Conservation (phyloP, 2,113 vertebrate genomes). For the Oncorhynchus mykiss region DNA sequence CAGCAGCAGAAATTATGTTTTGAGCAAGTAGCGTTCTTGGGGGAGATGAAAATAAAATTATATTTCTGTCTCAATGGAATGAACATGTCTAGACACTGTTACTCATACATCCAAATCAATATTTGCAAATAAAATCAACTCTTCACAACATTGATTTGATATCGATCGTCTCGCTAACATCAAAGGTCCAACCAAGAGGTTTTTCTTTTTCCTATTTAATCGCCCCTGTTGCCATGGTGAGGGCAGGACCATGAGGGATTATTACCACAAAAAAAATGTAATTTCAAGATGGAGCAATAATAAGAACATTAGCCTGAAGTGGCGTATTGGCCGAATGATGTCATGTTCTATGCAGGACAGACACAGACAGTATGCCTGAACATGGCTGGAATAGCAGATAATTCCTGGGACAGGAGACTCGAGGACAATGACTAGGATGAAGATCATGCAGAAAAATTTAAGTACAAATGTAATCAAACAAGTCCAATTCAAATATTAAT, state of each 20-base stretch:
- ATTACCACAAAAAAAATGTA: background rate
- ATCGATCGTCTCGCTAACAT: background rate
- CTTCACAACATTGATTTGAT: background rate
- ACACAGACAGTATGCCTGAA: too few relatives aligned
- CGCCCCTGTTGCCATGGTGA: background rate
- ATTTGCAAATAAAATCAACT: background rate
- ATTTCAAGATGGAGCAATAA: background rate
- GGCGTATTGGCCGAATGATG: background rate
- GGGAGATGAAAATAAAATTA: slow-evolving; percentile 50
- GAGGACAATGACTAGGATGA: background rate
- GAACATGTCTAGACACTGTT: slow-evolving; percentile 4
- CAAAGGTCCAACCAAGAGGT: slow-evolving; percentile 3
- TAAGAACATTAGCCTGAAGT: background rate
- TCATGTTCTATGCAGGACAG: too few relatives aligned
- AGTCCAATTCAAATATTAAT: background rate
- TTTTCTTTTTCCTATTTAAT: background rate
- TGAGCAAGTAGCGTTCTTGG: slow-evolving; percentile 53
- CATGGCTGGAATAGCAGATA: background rate
- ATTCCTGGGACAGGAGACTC: too few relatives aligned
- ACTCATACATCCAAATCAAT: background rate
- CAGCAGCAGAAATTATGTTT: slow-evolving; percentile 46
- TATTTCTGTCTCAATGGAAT: slow-evolving; percentile 29
- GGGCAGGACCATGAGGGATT: background rate
- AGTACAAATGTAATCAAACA: background rate
- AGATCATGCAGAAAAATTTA: background rate